Conservation (phyloP, 2,113 vertebrate species). For the Prionailurus viverrinus region DNA sequence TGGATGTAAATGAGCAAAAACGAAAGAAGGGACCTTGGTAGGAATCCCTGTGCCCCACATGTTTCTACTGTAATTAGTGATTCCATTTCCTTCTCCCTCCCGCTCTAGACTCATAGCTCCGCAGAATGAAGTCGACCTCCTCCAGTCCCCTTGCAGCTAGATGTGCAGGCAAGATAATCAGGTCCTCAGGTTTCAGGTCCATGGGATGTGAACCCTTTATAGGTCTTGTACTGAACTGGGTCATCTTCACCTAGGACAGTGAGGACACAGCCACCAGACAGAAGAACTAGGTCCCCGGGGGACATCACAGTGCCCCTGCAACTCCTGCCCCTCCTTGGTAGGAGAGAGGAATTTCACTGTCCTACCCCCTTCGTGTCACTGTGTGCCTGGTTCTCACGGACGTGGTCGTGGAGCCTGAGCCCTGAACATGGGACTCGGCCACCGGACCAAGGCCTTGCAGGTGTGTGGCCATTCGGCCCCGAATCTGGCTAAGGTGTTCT, state of each 20-base stretch:
- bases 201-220: fast-evolving
- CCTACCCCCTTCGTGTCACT: no score
- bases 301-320: no score
- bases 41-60: fast-evolving
- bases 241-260: not conserved
- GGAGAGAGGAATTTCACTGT: no score
- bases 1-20: no score
- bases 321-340: no score
- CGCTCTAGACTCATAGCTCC: not conserved
- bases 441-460: not conserved
- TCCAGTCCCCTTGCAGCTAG: not conserved
- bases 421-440: not conserved
- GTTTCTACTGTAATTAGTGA: not conserved
- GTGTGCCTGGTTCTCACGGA: no score
- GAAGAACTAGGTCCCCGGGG: no score
- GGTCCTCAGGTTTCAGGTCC: not conserved
- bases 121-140: fast-evolving
- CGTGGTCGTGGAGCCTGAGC: no score
- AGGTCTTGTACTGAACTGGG: not conserved
- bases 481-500: not conserved
- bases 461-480: not conserved
- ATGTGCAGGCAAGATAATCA: not conserved
- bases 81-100: not conserved
- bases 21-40: not conserved
- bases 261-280: not conserved